Evolutionary conservation across 2,113 vertebrate genomes (phyloP), one percentile per base, ranked within the genome.

Genomic region (Plecturocebus donacophilus): DNA sequence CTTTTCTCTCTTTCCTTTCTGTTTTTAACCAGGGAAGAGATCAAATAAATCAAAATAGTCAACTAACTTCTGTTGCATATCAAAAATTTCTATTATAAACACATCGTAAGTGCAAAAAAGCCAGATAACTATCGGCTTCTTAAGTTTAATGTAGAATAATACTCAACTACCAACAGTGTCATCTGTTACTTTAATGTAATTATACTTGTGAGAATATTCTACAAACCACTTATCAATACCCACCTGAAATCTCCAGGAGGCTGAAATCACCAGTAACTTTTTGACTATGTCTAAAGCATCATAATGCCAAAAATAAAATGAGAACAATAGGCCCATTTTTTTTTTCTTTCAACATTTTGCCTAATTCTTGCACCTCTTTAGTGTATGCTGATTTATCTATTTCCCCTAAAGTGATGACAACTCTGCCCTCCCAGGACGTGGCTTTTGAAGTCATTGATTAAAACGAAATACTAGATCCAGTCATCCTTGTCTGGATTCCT

Each of bases 381-480:
- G 42, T 10, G 45, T 27, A 40, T 16, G 10, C 19, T 68, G 16
- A 45, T 71, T 58, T 92, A 45, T 40, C 6, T 87, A 40, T 86
- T 86, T 92, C 40, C 61, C 11, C 30, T 19, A 91, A 86, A 64
- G 35, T 64, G 12, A 45, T 42, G 47, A 66, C 2, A 73, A 40
- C 9, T 42, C 49, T 85, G 27, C 2, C 13, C 13, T 84, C 45
- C n/a, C 12, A 90, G 80, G 56, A 81, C 10, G 17, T 40, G 54
- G 17, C 70, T 90, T 95, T 85, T 58, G 30, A 96, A 94, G 5
- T 64, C 66, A 76, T 66, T 52, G 23, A 91, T 89, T 93, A 76
- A 87, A 95, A 70, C 17, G 10, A 23, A 91, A 90, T 64, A 30
- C 27, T 42, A 49, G 75, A 42, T 71, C 38, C 3, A 27, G n/a